Evolutionary conservation across 2,113 vertebrate species (phyloP).

Genomic region (Oryzias melastigma): DNA sequence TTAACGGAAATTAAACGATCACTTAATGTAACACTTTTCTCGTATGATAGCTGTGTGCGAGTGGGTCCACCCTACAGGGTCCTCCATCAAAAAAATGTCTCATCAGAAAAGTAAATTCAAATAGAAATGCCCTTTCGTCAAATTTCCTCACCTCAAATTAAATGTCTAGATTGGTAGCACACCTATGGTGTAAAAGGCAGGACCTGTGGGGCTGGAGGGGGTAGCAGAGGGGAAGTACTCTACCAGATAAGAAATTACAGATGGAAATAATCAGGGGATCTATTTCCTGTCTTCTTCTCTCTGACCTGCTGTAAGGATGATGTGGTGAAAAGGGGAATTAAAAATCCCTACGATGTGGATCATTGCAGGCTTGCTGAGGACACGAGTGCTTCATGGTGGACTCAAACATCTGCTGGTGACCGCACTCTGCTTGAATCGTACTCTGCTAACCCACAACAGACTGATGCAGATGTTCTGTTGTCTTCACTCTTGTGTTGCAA

Average conservation of each 20-base stretch:
- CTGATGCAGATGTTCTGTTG: no score
- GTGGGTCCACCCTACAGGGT: conserved; percentile 27
- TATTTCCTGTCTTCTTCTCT: conserved; percentile 47
- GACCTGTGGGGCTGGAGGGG: conserved; percentile 29
- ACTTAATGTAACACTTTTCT: no score
- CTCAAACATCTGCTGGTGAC: conserved; percentile 49
- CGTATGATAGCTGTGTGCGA: no score
- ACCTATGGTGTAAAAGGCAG: conserved; percentile 52
- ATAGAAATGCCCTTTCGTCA: conserved; percentile 65
- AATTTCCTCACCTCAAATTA: conserved; percentile 65
- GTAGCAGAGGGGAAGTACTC: conserved; percentile 30
- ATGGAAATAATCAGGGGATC: conserved; percentile 69
- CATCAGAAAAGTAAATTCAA: conserved; percentile 54
- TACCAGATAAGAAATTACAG: conserved; percentile 71
- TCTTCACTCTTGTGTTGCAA: no score
- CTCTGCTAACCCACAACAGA: conserved; percentile 45
- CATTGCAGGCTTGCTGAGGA: conserved; percentile 59
- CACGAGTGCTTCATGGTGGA: conserved; percentile 38
- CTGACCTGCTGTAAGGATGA: conserved; percentile 57
- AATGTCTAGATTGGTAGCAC: conserved; percentile 63
- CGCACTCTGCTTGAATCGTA: conserved; percentile 49
- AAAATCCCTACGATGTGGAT: conserved; percentile 59
- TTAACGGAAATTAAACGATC: conserved; percentile 7
- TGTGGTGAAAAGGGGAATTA: conserved; percentile 66
- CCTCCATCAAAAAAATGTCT: conserved; percentile 34